These are phyloP conservation scores for Drosophila simulans DNA, from an alignment of 1,140 invertebrate species.

Conservation along the genomic window DNA sequence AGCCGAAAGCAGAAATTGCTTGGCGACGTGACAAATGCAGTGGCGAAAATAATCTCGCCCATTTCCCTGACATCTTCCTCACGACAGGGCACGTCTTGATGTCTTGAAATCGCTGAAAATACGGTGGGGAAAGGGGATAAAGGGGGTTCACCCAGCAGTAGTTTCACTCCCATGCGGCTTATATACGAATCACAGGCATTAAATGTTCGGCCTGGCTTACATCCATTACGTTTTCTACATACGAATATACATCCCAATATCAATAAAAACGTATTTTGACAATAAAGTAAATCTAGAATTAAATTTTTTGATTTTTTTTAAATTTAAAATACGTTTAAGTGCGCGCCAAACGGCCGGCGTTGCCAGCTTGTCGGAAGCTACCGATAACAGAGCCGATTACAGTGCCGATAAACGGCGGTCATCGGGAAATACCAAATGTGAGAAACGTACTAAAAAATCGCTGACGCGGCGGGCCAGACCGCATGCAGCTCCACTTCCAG, in stretches of 20 bases:
- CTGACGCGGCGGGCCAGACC: slow-evolving; percentile 1
- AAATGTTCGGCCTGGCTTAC: too few species aligned
- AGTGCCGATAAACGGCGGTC: not conserved
- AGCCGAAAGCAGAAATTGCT: slow-evolving; percentile 22
- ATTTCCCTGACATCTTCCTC: slow-evolving; percentile 28
- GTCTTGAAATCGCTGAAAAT: not conserved
- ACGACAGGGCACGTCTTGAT: slow-evolving; percentile 23
- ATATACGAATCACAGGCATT: too few species aligned
- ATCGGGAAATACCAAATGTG: not conserved
- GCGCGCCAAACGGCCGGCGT: not conserved
- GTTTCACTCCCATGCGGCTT: too few species aligned
- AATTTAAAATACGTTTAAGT: not conserved
- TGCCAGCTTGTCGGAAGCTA: not conserved
- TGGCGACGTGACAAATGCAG: slow-evolving; percentile 52
- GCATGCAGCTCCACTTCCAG: slow-evolving; percentile 8
- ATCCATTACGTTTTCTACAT: too few species aligned
- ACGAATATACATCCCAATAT: too few species aligned
- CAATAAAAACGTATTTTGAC: too few species aligned
- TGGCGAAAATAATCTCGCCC: slow-evolving; percentile 15
- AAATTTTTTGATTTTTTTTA: too few species aligned
- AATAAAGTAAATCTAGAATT: too few species aligned
- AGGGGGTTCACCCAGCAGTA: not conserved
- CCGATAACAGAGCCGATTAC: not conserved
- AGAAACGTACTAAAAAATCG: slow-evolving; percentile 3
- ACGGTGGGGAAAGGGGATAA: not conserved